Conservation (phyloP, 2,113 vertebrate species). For the Marmota monax region DNA sequence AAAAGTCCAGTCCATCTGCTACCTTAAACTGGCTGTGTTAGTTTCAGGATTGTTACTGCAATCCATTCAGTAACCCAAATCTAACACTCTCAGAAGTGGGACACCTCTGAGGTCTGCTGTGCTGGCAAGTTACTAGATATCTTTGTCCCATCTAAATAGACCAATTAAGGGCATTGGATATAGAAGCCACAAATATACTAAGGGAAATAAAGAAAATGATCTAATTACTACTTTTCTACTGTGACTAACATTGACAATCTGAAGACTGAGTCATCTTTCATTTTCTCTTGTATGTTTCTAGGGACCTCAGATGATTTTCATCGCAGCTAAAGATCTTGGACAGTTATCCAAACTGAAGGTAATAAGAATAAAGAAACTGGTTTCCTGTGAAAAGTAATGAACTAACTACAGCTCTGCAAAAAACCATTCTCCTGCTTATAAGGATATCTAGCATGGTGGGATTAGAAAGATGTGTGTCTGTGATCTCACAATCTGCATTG, state of each 20-base stretch:
- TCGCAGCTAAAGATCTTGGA: conserved; percentile 97
- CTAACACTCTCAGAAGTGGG: background rate
- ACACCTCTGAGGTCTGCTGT: background rate
- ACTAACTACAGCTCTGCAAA: background rate
- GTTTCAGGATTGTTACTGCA: background rate
- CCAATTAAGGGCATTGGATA: background rate
- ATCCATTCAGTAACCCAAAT: background rate
- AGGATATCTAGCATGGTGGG: background rate
- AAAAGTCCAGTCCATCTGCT: background rate
- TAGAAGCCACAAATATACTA: background rate
- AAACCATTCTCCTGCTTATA: background rate
- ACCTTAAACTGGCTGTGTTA: background rate
- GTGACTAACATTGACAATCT: background rate
- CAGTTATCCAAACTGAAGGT: conserved; percentile 99
- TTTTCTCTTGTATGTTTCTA: conserved; percentile 85
- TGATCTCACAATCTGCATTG: background rate
- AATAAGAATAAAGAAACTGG: conserved; percentile 78
- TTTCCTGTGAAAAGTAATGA: background rate
- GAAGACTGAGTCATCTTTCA: background rate
- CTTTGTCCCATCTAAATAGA: background rate
- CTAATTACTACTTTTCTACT: background rate
- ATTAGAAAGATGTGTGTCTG: background rate
- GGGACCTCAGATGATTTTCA: conserved; percentile 99
- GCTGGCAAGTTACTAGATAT: background rate
- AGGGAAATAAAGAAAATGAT: background rate